Base-by-base conservation (phyloP, 2,113 vertebrate genomes). In the Pipa parva region DNA sequence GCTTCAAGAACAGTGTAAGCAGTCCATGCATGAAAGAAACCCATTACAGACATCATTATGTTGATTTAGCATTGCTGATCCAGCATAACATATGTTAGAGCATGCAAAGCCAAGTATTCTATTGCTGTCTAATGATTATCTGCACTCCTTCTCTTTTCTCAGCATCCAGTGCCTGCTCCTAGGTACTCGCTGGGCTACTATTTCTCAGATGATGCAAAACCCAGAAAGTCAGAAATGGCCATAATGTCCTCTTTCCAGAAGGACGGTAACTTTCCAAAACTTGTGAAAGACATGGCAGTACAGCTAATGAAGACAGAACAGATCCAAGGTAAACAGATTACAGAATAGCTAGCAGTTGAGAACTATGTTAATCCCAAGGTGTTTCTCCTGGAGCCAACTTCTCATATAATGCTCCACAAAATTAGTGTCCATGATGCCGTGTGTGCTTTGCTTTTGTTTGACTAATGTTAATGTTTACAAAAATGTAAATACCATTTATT, bases 221-320 rank as follows among this genome's bases (percentile, higher is more conserved):
- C 79, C 73, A 81, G 76, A 81, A 76, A 80, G 82, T 87, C 81
- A 76, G 79, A 73, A 48, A 71, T 73, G 20, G 60, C 73, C 72
- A 79, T 81, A 27, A 81, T 81, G 72, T 65, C 61, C 58, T 75
- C 80, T 79, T 87, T 85, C 75, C 80, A 80, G 72, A 77, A 76
- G 61, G 81, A 80, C 74, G 73, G 63, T 60, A 24, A 77, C 70
- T 81, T 81, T 73, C 78, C 75, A 75, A 74, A 75, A 75, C 77
- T 75, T 75, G 76, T 78, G 72, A 75, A 25, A 57, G 75, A 83
- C 72, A 76, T 79, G 80, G 75, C 79, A 75, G 72, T 79, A 76
- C 74, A 80, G 66, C 79, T 84, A 79, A 78, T 73, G 66, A 61
- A 74, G 65, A 69, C 71, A 64, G 70, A 73, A 29, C 75, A 63